Evolutionary conservation across 2,797 vertebrate genomes (phyloP).

Genomic region (Anabacerthia variegaticeps): DNA sequence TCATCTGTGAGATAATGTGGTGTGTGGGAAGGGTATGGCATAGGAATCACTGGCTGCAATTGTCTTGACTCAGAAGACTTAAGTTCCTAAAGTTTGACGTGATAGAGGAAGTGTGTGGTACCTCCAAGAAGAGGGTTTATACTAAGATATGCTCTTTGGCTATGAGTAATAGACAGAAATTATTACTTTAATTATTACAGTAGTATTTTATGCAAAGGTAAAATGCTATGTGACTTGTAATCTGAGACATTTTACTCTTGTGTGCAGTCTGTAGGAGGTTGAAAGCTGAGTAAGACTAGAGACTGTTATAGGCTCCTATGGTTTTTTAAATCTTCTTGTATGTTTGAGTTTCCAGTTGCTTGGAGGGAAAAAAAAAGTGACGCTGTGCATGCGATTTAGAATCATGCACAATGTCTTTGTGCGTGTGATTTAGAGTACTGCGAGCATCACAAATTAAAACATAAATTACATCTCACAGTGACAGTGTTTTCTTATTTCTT

Average conservation of each 20-base stretch:
- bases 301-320: neutral
- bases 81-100: neutral
- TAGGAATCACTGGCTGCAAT: neutral
- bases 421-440: neutral
- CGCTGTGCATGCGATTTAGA: neutral
- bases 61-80: neutral
- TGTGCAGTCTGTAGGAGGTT: neutral
- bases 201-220: neutral
- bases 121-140: neutral
- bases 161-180: constrained; percentile 9
- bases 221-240: neutral
- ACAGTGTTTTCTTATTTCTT: neutral
- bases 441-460: neutral
- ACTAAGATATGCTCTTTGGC: neutral
- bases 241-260: neutral
- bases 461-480: neutral
- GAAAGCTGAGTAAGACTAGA: neutral
- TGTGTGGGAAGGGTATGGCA: neutral
- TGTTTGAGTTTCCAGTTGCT: neutral
- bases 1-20: neutral
- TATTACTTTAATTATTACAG: neutral
- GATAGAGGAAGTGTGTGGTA: neutral
- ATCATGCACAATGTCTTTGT: neutral
- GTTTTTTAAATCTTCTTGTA: neutral
- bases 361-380: fast-evolving